phyloP scores from a whole-genome alignment of 2,888 invertebrate genomes.

The Clostera curtula region DNA sequence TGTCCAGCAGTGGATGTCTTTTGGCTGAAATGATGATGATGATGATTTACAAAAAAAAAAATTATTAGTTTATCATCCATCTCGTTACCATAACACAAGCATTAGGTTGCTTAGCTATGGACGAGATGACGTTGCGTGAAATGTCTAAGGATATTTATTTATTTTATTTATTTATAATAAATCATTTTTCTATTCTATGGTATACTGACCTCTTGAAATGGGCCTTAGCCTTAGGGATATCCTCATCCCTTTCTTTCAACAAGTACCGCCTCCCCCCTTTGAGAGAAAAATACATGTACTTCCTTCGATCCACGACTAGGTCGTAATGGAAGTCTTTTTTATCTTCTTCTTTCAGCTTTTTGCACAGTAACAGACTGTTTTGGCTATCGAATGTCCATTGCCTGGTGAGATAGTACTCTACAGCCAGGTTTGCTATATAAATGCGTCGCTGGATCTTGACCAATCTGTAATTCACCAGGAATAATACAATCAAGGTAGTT shows the following conservation, averaged over 20 bases:
- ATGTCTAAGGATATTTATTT: too few relatives aligned
- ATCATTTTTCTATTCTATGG: too few relatives aligned
- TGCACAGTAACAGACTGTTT: conserved; percentile 72
- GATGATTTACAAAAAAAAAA: too few relatives aligned
- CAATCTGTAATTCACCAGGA: conserved; percentile 72
- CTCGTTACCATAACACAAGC: too few relatives aligned
- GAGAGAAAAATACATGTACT: conserved; percentile 69
- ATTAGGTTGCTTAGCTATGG: too few relatives aligned
- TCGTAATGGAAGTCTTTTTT: conserved; percentile 75
- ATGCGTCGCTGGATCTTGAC: conserved; percentile 85
- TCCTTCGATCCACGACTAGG: conserved; percentile 72
- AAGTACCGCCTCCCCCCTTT: conserved; percentile 79
- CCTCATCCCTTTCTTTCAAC: conserved; percentile 78
- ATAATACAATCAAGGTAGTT: too few relatives aligned
- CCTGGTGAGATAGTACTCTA: conserved; percentile 83
- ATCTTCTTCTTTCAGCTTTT: conserved; percentile 65
- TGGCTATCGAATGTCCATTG: conserved; percentile 85
- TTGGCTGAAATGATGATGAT: too few relatives aligned
- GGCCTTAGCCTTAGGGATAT: conserved; percentile 64
- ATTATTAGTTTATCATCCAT: too few relatives aligned
- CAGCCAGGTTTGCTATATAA: conserved; percentile 81
- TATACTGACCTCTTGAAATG: background rate
- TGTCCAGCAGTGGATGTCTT: too few relatives aligned
- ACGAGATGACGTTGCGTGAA: too few relatives aligned
- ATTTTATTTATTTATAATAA: too few relatives aligned